Conservation (phyloP, 2,888 invertebrate genomes). For the Stenurella melanura region DNA sequence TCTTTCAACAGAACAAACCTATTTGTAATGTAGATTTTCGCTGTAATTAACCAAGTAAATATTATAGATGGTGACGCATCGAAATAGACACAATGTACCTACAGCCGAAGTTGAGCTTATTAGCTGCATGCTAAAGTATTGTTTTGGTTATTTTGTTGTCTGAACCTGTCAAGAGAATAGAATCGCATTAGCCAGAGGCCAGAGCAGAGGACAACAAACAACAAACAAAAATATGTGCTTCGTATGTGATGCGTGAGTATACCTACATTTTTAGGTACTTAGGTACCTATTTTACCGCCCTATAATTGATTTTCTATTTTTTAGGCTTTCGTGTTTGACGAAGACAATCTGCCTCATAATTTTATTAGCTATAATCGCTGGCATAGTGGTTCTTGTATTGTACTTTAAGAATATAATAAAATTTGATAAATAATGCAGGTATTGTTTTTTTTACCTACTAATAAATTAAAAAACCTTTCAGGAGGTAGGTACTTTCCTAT, state of each 20-base stretch:
- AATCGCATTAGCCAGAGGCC: neutral
- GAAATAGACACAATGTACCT: conserved; percentile 3
- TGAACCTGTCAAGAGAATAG: neutral
- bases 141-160: neutral
- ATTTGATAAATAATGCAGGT: conserved; percentile 12
- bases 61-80: neutral
- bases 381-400: conserved; percentile 3
- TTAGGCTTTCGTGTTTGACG: conserved; percentile 10
- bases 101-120: neutral
- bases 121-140: neutral
- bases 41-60: neutral
- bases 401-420: conserved; percentile 21
- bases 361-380: neutral
- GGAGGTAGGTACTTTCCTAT: too few species aligned
- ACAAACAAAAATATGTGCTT: conserved; percentile 19
- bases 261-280: neutral
- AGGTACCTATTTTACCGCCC: too few species aligned
- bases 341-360: neutral
- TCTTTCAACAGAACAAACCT: neutral
- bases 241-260: conserved; percentile 19
- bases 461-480: too few species aligned
- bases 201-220: neutral
- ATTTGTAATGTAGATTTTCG: neutral
- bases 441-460: neutral
- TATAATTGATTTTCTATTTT: neutral